Evolutionary conservation across 2,113 vertebrate species (phyloP).

Genomic region (Plotosus lineatus): DNA sequence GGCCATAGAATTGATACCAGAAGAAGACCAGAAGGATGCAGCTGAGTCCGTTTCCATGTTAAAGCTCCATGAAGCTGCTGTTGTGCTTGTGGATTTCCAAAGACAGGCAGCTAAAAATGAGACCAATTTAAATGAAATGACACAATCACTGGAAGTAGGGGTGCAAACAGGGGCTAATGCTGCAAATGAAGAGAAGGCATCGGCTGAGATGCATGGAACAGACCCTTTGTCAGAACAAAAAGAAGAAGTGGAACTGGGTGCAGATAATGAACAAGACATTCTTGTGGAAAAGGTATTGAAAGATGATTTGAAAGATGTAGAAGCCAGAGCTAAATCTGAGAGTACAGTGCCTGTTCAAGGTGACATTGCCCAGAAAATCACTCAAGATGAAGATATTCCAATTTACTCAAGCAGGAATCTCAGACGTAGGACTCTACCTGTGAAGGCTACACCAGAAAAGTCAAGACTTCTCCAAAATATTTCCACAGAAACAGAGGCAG

Average conservation of each 20-base stretch:
- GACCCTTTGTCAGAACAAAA: background rate
- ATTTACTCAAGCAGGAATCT: constrained; percentile 13
- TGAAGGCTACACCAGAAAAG: constrained; percentile 14
- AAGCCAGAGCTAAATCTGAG: too few species aligned
- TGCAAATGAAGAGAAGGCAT: background rate
- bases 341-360: background rate
- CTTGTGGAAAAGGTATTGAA: background rate
- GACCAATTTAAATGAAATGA: background rate
- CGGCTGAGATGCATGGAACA: background rate
- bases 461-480: background rate
- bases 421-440: constrained; percentile 17
- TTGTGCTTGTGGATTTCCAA: constrained; percentile 14
- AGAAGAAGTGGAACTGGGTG: background rate
- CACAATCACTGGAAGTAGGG: background rate
- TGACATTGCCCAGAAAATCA: background rate
- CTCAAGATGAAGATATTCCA: background rate
- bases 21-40: background rate
- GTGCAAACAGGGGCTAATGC: background rate
- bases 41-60: background rate
- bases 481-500: background rate
- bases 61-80: background rate
- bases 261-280: background rate
- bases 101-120: background rate
- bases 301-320: background rate
- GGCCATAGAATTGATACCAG: background rate